phyloP scores from a whole-genome alignment of 2,113 vertebrate genomes.

The Colaptes auratus region DNA sequence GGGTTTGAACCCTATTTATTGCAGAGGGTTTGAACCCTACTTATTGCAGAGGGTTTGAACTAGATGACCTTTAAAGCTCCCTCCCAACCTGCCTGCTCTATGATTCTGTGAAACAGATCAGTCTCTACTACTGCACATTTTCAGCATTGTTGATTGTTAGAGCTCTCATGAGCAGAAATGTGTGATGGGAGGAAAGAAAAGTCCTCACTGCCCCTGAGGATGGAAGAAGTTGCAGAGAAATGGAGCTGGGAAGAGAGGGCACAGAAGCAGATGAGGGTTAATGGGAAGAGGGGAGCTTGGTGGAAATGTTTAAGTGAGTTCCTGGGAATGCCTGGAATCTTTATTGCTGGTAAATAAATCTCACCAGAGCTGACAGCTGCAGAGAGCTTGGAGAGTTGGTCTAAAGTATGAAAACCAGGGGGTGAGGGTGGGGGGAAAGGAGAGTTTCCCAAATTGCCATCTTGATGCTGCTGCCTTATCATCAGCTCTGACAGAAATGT shows the following conservation, averaged over 20 bases:
- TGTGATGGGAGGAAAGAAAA: background rate
- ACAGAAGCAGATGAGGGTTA: background rate
- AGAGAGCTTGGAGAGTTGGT: background rate
- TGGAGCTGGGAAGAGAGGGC: background rate
- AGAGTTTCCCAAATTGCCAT: slow-evolving; percentile 16
- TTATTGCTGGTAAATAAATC: slow-evolving; percentile 34
- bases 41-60: too few species aligned
- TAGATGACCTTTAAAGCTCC: too few species aligned
- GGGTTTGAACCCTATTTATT: too few species aligned
- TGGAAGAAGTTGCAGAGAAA: background rate
- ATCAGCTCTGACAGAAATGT: slow-evolving; percentile 34
- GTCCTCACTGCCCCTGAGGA: background rate
- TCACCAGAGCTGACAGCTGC: slow-evolving; percentile 12
- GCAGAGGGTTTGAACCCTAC: too few species aligned
- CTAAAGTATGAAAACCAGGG: background rate
- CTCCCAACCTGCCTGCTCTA: background rate
- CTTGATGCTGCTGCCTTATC: background rate
- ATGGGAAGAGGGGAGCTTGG: background rate
- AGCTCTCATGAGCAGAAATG: background rate
- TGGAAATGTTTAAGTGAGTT: background rate
- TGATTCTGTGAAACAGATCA: background rate
- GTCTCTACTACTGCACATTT: background rate
- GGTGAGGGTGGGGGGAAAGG: background rate
- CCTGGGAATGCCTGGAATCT: slow-evolving; percentile 32
- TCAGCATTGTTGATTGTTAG: background rate